Evolutionary conservation across 2,113 vertebrate genomes (phyloP), one percentile per base, ranked within the genome.

Genomic region (Macquaria australasica): DNA sequence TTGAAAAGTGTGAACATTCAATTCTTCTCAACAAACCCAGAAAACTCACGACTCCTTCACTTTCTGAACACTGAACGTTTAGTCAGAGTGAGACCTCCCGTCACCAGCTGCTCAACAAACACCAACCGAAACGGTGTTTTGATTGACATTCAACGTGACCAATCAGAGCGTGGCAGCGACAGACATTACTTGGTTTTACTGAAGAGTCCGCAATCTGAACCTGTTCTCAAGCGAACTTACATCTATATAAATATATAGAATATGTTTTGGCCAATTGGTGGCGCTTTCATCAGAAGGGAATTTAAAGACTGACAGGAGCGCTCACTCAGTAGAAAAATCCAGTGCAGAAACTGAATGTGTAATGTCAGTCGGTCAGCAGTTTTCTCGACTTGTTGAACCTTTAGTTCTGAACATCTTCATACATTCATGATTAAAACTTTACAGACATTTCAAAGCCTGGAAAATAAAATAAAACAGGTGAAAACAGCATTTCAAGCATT

Each of bases 371-470:
- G 41, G 68, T 51, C 6, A 0, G 23, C 58, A 16, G 34, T 71
- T 90, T 81, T 73, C 75, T 86, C 1, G 7, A 28, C 11, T 80
- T 87, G 87, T n/a, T n/a, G n/a, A n/a, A n/a, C n/a, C n/a, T n/a
- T n/a, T n/a, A n/a, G n/a, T 84, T 89, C 87, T 90, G 86, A 88
- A 82, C 3, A 39, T 63, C 2, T 28, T 74, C n/a, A 72, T 4
- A 87, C 68, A 84, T 37, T 86, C 21, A 10, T 60, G 31, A 37
- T 71, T n/a, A 63, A 76, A 77, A 10, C 43, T 68, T 82, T 87
- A 93, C 83, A 92, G 70, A 79, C 64, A 82, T 56, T 84, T 73
- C 31, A 84, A 43, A 83, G 12, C 80, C 84, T 91, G 81, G 85
- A 89, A 88, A 88, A 89, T 34, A 84, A 84, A 81, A 81, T 6